These are phyloP conservation scores for Xiphophorus couchianus DNA, from an alignment of 2,113 vertebrate genomes.

Conservation along the genomic window DNA sequence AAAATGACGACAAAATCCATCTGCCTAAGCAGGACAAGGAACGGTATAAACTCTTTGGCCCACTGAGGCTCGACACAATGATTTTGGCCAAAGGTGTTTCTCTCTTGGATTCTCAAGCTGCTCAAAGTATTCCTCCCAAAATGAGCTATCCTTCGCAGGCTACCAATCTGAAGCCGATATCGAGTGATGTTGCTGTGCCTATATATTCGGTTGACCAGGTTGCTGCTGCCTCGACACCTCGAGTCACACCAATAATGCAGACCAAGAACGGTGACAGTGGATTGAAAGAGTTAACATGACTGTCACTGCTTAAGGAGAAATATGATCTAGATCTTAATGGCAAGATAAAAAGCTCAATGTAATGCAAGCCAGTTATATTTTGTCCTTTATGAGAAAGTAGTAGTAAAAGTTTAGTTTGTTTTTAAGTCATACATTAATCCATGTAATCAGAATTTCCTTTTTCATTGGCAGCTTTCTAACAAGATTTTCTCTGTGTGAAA, in stretches of 20 bases:
- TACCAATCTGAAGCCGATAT: conserved; percentile 38
- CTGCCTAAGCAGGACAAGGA: neutral
- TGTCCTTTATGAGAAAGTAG: neutral
- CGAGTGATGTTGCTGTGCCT: conserved; percentile 17
- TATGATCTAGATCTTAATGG: neutral
- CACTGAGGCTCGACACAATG: conserved; percentile 59
- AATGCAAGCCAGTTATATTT: neutral
- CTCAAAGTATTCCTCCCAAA: neutral
- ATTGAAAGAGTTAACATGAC: neutral
- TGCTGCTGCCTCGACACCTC: conserved; percentile 21
- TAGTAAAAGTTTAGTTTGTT: neutral
- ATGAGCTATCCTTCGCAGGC: neutral
- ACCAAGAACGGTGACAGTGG: conserved; percentile 4
- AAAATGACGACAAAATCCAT: neutral
- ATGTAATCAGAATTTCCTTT: no score
- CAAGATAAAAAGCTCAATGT: neutral
- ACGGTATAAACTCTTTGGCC: neutral
- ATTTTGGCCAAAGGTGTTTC: conserved; percentile 75
- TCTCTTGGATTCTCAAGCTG: conserved; percentile 29
- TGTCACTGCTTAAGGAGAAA: neutral
- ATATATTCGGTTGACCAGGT: conserved; percentile 42
- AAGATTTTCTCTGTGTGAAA: no score
- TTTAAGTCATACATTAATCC: no score
- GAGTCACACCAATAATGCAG: conserved; percentile 31
- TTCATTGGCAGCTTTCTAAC: no score